phyloP scores from a whole-genome alignment of 35 echinoderm and acorn worm genomes.

The Ophioderma brevispina region DNA sequence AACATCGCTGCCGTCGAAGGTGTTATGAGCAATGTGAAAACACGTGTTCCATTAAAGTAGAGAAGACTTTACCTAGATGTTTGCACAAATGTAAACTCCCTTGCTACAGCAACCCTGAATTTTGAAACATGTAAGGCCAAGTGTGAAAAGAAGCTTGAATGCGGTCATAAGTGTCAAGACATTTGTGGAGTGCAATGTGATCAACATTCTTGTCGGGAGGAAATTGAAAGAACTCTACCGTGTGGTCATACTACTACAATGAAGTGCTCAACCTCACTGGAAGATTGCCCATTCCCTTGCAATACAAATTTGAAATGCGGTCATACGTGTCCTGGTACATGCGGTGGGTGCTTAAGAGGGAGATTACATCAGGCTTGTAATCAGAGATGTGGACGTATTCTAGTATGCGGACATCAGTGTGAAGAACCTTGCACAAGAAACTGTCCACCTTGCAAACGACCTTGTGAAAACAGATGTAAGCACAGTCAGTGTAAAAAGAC shows the following conservation, averaged over 20 bases:
- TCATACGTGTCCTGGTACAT: background rate
- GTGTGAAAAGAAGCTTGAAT: constrained; percentile 22
- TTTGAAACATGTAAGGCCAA: background rate
- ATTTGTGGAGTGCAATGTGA: background rate
- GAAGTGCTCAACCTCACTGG: no score
- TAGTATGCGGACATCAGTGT: background rate
- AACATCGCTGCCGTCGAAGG: background rate
- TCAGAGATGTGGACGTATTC: background rate
- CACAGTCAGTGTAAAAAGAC: background rate
- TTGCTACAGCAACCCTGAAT: background rate
- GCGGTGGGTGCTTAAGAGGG: background rate
- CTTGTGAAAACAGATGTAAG: background rate
- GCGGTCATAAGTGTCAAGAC: constrained; percentile 17
- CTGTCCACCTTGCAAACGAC: constrained; percentile 10
- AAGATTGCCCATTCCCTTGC: background rate
- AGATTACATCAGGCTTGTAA: background rate
- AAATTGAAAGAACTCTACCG: background rate
- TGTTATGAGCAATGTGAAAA: constrained; percentile 29
- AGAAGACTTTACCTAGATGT: background rate
- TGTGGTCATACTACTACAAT: no score
- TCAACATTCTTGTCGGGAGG: background rate
- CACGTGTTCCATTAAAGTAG: background rate
- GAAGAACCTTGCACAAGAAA: background rate
- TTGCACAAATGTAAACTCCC: background rate
- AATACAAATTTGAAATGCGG: background rate